Evolutionary conservation across 2,113 vertebrate genomes (phyloP).

Genomic region (Bos javanicus): DNA sequence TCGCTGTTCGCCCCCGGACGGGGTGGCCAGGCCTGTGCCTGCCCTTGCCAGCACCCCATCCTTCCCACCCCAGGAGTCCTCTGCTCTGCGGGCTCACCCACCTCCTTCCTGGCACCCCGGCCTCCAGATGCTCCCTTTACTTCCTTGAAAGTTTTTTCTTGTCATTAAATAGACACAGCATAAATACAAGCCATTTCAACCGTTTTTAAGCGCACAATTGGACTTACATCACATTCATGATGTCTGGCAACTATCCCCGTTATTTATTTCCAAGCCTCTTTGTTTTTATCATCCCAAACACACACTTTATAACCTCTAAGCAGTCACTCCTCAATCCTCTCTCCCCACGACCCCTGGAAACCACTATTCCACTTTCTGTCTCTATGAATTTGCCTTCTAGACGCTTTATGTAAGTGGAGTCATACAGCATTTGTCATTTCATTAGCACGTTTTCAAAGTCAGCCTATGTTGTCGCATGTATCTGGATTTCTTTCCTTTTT

Average conservation of each 20-base stretch:
- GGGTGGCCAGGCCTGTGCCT: background rate
- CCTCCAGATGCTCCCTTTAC: background rate
- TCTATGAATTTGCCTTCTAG: background rate
- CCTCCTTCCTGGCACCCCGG: background rate
- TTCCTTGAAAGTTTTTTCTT: background rate
- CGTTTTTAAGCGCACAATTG: background rate
- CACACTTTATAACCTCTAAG: background rate
- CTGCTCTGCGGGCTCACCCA: no score
- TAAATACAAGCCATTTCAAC: background rate
- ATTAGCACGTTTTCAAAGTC: background rate
- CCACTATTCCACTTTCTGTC: background rate
- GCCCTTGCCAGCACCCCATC: no score
- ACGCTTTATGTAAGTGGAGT: background rate
- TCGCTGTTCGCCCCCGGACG: rapidly evolving
- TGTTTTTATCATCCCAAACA: background rate
- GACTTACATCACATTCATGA: background rate
- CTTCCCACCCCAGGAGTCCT: no score
- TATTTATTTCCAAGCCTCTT: background rate
- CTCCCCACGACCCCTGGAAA: background rate
- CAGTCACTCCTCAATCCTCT: background rate
- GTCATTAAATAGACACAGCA: background rate
- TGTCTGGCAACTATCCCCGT: background rate
- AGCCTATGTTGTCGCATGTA: background rate
- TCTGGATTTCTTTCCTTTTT: background rate
- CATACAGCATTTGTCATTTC: background rate